Base-by-base conservation (phyloP, 2,797 vertebrate genomes). In the Perodicticus potto region DNA sequence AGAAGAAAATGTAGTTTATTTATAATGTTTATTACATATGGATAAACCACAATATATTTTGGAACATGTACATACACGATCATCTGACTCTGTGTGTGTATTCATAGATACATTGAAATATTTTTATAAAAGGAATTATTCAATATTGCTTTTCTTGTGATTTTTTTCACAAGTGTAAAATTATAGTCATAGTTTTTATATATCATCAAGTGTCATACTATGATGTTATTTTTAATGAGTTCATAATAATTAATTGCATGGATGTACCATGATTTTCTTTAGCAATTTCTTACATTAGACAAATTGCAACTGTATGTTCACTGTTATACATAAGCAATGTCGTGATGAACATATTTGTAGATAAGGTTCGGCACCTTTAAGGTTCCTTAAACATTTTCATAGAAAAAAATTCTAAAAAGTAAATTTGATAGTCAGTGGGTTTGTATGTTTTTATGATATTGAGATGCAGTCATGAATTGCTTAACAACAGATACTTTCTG, bases 381-480 rank as follows among this genome's bases (percentile, higher is more conserved):
- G n/a, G n/a, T n/a, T n/a, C 89, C 53, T 74, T 63, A 63, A 65
- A 34, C 85, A 86, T 53, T 95, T 94, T 86, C 80, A 61, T 63
- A 93, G 49, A 9, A 82, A 97, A 92, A 92, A 89, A 53, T 95
- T 85, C 4, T 70, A 34, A 80, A 89, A 85, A 93, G n/a, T 76
- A 19, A 25, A 61, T 45, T 49, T 74, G 43, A 82, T 92, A 10
- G 89, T 32, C 11, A 80, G 13, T 70, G 69, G 19, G 10, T 65
- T 86, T 76, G 3, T 5, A 70, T 92, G 13, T 72, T 92, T 90
- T 77, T 49, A 94, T 88, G 27, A 45, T 67, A 40, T 14, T 77
- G 65, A 84, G 63, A 37, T 9, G 37, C 17, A 43, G 37, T n/a
- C 61, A 83, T 65, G 2, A 40, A 45, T 65, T 37, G 29, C 40